These are phyloP conservation scores for Zygaena filipendulae DNA, from an alignment of 2,888 invertebrate species.

Conservation along the genomic window DNA sequence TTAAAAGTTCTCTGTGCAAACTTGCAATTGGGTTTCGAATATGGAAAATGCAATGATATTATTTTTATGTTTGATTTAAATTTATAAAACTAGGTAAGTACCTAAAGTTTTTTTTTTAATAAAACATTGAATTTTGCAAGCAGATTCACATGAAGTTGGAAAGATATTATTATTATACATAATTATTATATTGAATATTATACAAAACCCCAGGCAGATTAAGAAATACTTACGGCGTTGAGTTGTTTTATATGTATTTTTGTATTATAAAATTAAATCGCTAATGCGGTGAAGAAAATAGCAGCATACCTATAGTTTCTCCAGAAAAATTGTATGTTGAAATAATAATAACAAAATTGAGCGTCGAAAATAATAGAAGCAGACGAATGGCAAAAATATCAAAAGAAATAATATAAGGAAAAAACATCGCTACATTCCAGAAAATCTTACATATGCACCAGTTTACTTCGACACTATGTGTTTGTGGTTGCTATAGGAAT, in stretches of 20 bases:
- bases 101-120: slow-evolving; percentile 18
- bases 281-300: too few species aligned
- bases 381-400: slow-evolving; percentile 30
- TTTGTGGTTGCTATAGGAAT: slow-evolving; percentile 7
- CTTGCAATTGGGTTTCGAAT: slow-evolving; percentile 60
- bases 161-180: too few species aligned
- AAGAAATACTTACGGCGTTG: too few species aligned
- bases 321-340: too few species aligned
- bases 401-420: slow-evolving; percentile 31
- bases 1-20: slow-evolving; percentile 60
- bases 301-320: too few species aligned
- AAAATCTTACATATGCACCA: slow-evolving; percentile 31
- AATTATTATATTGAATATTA: too few species aligned
- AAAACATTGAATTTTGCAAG: too few species aligned
- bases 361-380: slow-evolving; percentile 15
- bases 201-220: too few species aligned
- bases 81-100: too few species aligned
- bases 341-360: slow-evolving; percentile 31
- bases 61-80: not conserved
- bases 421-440: slow-evolving; percentile 29
- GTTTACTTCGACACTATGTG: slow-evolving; percentile 15
- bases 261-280: too few species aligned
- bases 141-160: too few species aligned
- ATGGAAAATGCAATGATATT: slow-evolving; percentile 42
- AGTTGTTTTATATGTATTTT: too few species aligned